Percentiles rank a stretch among this genome's conserved stretches.
Evolutionary conservation across 2,888 invertebrate species (phyloP).

Genomic region (Bellardia pandia): DNA sequence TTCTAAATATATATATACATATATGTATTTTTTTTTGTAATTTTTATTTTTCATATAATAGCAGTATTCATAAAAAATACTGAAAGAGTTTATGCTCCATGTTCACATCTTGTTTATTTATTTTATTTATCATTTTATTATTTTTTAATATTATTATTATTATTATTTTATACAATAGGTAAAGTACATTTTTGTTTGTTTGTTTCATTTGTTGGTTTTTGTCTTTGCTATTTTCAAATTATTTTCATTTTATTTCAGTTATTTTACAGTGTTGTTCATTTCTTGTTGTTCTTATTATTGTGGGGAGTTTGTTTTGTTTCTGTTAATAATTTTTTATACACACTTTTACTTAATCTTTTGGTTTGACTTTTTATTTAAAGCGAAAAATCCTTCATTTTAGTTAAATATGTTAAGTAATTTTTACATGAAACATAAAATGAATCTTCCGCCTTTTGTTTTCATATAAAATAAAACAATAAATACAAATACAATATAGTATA

Average conservation of each 20-base stretch:
- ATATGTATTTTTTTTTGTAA: slow-evolving; percentile 73
- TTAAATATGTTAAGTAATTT: slow-evolving; percentile 42
- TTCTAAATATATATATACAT: slow-evolving; percentile 33
- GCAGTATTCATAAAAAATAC: slow-evolving; percentile 84
- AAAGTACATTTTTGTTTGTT: slow-evolving; percentile 72
- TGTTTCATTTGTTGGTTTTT: slow-evolving; percentile 69
- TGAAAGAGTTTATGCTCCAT: slow-evolving; percentile 83
- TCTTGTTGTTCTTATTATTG: slow-evolving; percentile 47
- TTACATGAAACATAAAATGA: slow-evolving; percentile 57
- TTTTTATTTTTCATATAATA: slow-evolving; percentile 81
- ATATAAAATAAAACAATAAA: slow-evolving; percentile 63
- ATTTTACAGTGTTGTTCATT: slow-evolving; percentile 74
- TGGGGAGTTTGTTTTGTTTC: slow-evolving; percentile 52
- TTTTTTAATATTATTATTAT: slow-evolving; percentile 51
- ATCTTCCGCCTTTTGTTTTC: slow-evolving; percentile 42
- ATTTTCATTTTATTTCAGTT: slow-evolving; percentile 69
- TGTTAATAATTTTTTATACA: slow-evolving; percentile 68
- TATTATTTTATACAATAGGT: slow-evolving; percentile 72
- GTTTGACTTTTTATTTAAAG: slow-evolving; percentile 65
- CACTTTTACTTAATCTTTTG: slow-evolving; percentile 57
- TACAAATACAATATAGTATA: slow-evolving; percentile 54
- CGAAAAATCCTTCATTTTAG: slow-evolving; percentile 38
- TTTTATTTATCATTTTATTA: slow-evolving; percentile 67
- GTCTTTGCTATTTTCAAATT: slow-evolving; percentile 72
- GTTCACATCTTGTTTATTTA: slow-evolving; percentile 81